Conservation (phyloP, 2,888 invertebrate genomes). For the Cephus sareptanus region DNA sequence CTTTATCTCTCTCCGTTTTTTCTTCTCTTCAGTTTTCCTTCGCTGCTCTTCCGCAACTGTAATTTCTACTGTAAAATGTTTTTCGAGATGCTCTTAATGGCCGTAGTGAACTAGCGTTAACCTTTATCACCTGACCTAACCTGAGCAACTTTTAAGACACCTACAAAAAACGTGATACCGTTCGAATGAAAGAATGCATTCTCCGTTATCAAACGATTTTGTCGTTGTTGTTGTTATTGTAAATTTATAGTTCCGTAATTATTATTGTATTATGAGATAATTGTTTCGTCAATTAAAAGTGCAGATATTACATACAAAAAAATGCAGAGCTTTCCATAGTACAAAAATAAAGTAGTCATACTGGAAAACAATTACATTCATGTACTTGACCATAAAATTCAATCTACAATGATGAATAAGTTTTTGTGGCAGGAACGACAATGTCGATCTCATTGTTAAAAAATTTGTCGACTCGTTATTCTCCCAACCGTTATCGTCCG, state of each 20-base stretch:
- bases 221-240: not conserved
- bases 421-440: not conserved
- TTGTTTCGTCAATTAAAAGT: not conserved
- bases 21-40: not conserved
- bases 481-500: not conserved
- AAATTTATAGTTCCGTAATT: not conserved
- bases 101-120: not conserved
- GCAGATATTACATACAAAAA: not conserved
- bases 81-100: not conserved
- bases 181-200: not conserved
- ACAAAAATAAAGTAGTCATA: not conserved
- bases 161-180: not conserved
- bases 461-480: not conserved
- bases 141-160: not conserved
- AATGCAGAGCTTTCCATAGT: not conserved
- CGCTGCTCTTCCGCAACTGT: not conserved
- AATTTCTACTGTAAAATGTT: not conserved
- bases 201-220: not conserved
- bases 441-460: not conserved
- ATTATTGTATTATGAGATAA: not conserved
- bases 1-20: not conserved
- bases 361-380: not conserved
- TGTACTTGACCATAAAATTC: not conserved
- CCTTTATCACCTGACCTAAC: not conserved
- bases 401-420: not conserved